These are phyloP conservation scores for Thysanoteuthis rhombus DNA, from an alignment of 2,888 invertebrate genomes.

Conservation along the genomic window DNA sequence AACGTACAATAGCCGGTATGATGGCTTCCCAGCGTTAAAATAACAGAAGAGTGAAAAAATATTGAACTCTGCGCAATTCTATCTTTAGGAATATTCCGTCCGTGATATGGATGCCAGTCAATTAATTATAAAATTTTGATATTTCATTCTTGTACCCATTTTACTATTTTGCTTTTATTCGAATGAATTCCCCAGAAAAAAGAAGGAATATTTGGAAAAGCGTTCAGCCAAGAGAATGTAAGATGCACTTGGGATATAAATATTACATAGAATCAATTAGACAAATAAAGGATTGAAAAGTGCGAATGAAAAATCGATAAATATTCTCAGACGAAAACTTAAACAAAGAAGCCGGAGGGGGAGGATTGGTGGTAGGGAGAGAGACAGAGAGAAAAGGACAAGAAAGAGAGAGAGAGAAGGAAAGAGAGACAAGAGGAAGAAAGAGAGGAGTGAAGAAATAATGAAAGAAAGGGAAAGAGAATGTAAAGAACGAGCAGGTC, in stretches of 20 bases:
- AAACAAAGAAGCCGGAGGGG: not conserved
- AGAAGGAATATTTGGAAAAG: not conserved
- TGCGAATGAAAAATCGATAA: not conserved
- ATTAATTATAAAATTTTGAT: conserved; percentile 12
- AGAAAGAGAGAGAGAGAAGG: not conserved
- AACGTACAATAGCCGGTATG: not conserved
- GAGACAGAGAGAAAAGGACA: not conserved
- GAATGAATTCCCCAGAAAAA: not conserved
- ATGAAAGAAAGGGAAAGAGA: no score
- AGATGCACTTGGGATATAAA: not conserved
- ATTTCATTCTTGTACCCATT: not conserved
- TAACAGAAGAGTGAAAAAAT: not conserved
- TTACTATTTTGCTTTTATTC: not conserved
- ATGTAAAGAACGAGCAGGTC: no score
- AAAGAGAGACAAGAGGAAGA: no score
- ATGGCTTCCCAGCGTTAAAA: not conserved
- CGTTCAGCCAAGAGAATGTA: not conserved
- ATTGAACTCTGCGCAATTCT: not conserved
- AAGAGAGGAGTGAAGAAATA: no score
- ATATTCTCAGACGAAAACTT: not conserved
- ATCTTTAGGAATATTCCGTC: not conserved
- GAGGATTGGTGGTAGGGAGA: not conserved
- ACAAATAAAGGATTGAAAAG: not conserved
- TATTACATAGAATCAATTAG: not conserved
- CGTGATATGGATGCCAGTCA: not conserved